phyloP scores from a whole-genome alignment of 2,113 vertebrate species.

The Gallinago undulata region DNA sequence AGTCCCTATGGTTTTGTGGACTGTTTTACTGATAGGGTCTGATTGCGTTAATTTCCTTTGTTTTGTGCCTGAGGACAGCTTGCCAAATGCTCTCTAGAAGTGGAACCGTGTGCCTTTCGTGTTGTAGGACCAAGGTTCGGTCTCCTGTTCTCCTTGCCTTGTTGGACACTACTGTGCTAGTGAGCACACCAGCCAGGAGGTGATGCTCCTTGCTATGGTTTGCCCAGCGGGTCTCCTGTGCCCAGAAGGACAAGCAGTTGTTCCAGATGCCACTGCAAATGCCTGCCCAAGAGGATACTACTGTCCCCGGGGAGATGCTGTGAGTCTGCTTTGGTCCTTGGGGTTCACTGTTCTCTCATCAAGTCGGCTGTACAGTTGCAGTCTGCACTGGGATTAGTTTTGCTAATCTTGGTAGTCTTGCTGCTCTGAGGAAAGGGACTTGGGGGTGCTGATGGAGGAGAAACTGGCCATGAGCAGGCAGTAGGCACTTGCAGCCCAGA shows the following conservation, averaged over 20 bases:
- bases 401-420: background rate
- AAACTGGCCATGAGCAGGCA: too few species aligned
- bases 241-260: slow-evolving; percentile 78
- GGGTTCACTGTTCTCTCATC: rapidly evolving
- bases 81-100: rapidly evolving
- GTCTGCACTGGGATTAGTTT: background rate
- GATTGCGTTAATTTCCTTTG: background rate
- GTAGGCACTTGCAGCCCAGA: too few species aligned
- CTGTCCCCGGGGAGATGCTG: slow-evolving; percentile 79
- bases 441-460: too few species aligned
- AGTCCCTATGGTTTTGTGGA: background rate
- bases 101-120: background rate
- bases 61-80: background rate
- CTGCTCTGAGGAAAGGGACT: too few species aligned
- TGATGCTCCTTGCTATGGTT: slow-evolving; percentile 82
- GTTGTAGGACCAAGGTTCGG: slow-evolving; percentile 76
- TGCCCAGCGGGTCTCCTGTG: slow-evolving; percentile 86
- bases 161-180: slow-evolving; percentile 85
- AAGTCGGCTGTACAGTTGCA: background rate
- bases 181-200: slow-evolving; percentile 81
- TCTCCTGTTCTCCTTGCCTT: slow-evolving; percentile 78
- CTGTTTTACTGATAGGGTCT: background rate
- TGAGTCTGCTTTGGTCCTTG: background rate
- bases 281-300: slow-evolving; percentile 86
- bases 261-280: slow-evolving; percentile 75